Evolutionary conservation across 2,888 invertebrate species (phyloP).

Genomic region (Sepiola atlantica): DNA sequence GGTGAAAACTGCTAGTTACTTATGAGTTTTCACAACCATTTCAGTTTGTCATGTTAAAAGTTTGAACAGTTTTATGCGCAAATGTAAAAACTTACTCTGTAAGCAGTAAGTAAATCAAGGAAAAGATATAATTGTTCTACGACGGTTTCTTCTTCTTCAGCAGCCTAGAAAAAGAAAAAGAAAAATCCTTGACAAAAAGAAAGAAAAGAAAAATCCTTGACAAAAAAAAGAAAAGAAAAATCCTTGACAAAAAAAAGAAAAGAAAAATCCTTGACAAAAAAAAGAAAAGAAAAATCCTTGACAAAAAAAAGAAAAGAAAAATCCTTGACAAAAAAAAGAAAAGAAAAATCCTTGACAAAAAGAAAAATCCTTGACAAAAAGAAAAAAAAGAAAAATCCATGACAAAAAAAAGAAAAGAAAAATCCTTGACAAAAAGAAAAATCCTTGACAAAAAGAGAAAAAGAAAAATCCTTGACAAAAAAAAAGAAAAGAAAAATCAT

Average conservation of each 20-base stretch:
- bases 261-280: constrained; percentile 39
- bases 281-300: background rate
- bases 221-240: constrained; percentile 42
- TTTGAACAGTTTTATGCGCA: background rate
- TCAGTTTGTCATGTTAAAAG: background rate
- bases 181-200: constrained; percentile 39
- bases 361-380: constrained; percentile 41
- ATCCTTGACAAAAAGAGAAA: constrained; percentile 41
- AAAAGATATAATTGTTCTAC: constrained; percentile 72
- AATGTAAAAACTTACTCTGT: constrained; percentile 64
- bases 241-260: constrained; percentile 38
- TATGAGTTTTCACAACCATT: too few species aligned
- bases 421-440: constrained; percentile 3
- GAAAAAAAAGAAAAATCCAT: background rate
- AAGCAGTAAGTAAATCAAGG: constrained; percentile 71
- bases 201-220: background rate
- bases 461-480: too few species aligned
- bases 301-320: constrained; percentile 41
- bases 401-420: constrained; percentile 41
- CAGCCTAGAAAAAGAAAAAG: constrained; percentile 60
- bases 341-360: background rate
- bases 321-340: constrained; percentile 40
- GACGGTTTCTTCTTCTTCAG: constrained; percentile 70
- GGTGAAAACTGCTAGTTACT: too few species aligned
- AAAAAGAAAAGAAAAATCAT: too few species aligned